Evolutionary conservation across 2,113 vertebrate genomes (phyloP).

Genomic region (Lagopus muta): DNA sequence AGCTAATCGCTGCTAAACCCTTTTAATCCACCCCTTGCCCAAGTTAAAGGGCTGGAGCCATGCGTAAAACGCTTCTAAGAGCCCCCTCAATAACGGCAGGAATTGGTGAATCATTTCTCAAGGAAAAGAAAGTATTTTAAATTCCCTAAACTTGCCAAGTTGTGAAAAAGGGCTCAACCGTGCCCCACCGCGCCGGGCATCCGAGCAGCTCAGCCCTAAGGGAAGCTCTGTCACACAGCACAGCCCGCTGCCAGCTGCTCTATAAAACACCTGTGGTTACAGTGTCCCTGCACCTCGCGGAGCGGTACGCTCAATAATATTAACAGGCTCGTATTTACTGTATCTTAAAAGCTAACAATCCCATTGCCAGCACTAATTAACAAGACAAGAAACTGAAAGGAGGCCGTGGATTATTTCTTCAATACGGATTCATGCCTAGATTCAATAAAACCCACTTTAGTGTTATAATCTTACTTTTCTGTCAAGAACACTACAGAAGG

Average conservation of each 20-base stretch:
- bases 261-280: slow-evolving; percentile 75
- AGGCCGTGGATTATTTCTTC: slow-evolving; percentile 32
- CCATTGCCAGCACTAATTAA: slow-evolving; percentile 43
- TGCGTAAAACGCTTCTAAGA: slow-evolving; percentile 61
- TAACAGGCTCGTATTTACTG: slow-evolving; percentile 61
- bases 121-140: slow-evolving; percentile 45
- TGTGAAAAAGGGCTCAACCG: slow-evolving; percentile 50
- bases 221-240: slow-evolving; percentile 71
- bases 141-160: not conserved
- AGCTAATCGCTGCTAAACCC: slow-evolving; percentile 70
- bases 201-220: slow-evolving; percentile 67
- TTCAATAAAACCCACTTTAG: slow-evolving; percentile 60
- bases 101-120: slow-evolving; percentile 44
- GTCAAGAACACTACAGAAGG: slow-evolving; percentile 10
- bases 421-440: slow-evolving; percentile 31
- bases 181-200: slow-evolving; percentile 39
- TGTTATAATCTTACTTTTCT: not conserved
- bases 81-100: slow-evolving; percentile 4
- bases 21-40: slow-evolving; percentile 57
- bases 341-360: slow-evolving; percentile 67
- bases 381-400: slow-evolving; percentile 53
- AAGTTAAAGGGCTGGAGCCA: slow-evolving; percentile 64
- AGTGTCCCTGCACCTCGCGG: slow-evolving; percentile 68
- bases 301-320: slow-evolving; percentile 50
- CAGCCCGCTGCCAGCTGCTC: slow-evolving; percentile 66